Evolutionary conservation across 1,140 invertebrate species (phyloP), one percentile per base, ranked within the genome.

Genomic region (Sycophaga agraensis): DNA sequence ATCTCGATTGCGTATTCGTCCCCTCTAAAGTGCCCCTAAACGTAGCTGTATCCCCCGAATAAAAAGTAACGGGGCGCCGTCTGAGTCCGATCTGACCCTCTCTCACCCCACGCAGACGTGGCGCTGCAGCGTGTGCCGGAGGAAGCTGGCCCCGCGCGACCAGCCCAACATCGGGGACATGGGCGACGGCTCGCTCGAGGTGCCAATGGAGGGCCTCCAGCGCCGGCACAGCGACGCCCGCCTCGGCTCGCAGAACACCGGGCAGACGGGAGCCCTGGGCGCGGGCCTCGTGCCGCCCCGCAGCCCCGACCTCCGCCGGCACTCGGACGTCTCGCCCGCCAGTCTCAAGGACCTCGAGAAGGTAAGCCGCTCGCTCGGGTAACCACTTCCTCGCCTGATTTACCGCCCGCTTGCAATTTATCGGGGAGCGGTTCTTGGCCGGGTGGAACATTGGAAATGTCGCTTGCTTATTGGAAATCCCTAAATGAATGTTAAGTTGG

Each of bases 321-420:
- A 93, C 70, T 92, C 90, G 1, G 91, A 92, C 64, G 90, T 92
- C 0, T 92, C 91, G 16, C 90, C 90, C 0, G 90, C 90, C 0
- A 91, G 89, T 35, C 79, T 92, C 4, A 92, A 92, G 71, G 90
- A 92, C 77, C 80, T 93, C 1, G 91, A 92, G 81, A 90, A 91
- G 84, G 90, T 92, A 82, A 81, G 78, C 59, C 31, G n/a, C 11
- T 31, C 28, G 28, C 16, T 53, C 19, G 6, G 21, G n/a, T 17
- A 0, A 19, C 11, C 28, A 31, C n/a, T n/a, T n/a, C n/a, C n/a
- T n/a, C n/a, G n/a, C n/a, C n/a, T n/a, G n/a, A n/a, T n/a, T n/a
- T n/a, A n/a, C n/a, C n/a, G n/a, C n/a, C n/a, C n/a, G n/a, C n/a
- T n/a, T n/a, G n/a, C n/a, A n/a, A n/a, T n/a, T n/a, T n/a, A n/a